These are phyloP conservation scores for Falco biarmicus DNA, from an alignment of 2,797 vertebrate species.

Conservation along the genomic window DNA sequence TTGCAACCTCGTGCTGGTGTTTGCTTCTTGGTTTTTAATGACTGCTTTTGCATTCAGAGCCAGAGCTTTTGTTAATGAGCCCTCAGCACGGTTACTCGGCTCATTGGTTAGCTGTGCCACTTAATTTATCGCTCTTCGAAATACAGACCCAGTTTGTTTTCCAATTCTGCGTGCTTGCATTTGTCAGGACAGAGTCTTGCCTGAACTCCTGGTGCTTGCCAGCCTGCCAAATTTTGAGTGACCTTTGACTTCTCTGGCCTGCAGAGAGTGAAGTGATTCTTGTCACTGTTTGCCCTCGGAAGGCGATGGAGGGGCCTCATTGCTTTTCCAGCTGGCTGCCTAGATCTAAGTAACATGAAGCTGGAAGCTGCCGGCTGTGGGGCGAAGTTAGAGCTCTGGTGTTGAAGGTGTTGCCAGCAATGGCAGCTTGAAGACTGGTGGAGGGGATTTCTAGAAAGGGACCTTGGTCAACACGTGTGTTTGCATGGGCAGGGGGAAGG, in stretches of 20 bases:
- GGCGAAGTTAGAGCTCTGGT: accelerated
- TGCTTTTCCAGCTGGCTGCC: neutral
- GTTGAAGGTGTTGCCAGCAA: neutral
- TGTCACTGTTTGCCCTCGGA: neutral
- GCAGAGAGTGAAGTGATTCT: neutral
- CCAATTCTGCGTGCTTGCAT: neutral
- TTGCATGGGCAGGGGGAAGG: neutral
- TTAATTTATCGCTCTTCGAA: neutral
- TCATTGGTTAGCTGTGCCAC: neutral
- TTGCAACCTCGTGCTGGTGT: neutral
- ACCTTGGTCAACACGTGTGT: neutral
- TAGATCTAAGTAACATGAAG: neutral
- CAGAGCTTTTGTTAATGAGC: neutral
- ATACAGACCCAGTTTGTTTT: neutral
- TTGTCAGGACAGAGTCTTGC: neutral
- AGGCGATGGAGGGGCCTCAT: accelerated
- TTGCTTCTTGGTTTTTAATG: neutral
- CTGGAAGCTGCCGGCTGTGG: neutral
- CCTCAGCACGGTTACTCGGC: neutral
- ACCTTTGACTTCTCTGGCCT: neutral
- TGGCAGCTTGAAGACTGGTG: neutral
- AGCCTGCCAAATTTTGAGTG: neutral
- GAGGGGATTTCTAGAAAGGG: neutral
- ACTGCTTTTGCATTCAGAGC: neutral
- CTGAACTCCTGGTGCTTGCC: neutral